Evolutionary conservation across 2,888 invertebrate genomes (phyloP).

Genomic region (Tillus elongatus): DNA sequence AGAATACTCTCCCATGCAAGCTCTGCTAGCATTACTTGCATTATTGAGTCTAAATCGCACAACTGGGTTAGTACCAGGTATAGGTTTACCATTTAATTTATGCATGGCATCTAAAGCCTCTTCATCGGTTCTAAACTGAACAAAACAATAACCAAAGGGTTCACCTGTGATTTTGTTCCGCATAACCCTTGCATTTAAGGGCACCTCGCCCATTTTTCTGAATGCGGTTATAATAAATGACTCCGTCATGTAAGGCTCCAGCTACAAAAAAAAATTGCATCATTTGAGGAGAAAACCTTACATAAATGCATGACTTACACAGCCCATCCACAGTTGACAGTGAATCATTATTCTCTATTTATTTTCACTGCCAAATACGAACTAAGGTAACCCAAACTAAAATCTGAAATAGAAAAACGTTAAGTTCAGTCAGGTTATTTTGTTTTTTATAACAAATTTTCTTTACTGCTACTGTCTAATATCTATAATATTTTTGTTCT

Average conservation of each 20-base stretch:
- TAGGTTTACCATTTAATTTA: slow-evolving; percentile 89
- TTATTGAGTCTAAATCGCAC: slow-evolving; percentile 80
- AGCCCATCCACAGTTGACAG: slow-evolving; percentile 88
- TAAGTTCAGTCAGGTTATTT: too few species aligned
- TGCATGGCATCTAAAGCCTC: slow-evolving; percentile 90
- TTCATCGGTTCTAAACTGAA: slow-evolving; percentile 80
- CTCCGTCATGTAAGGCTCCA: slow-evolving; percentile 89
- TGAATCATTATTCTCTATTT: slow-evolving; percentile 49
- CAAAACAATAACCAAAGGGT: slow-evolving; percentile 91
- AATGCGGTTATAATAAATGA: slow-evolving; percentile 87
- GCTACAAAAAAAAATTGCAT: slow-evolving; percentile 42
- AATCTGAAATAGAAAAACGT: too few species aligned
- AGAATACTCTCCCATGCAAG: slow-evolving; percentile 72
- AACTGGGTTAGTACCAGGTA: slow-evolving; percentile 83
- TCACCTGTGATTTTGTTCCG: slow-evolving; percentile 88
- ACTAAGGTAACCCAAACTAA: too few species aligned
- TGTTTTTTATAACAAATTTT: too few species aligned
- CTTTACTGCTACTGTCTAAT: too few species aligned
- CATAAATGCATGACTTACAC: slow-evolving; percentile 52
- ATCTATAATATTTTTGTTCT: too few species aligned
- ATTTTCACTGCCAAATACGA: too few species aligned
- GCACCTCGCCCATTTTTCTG: slow-evolving; percentile 83
- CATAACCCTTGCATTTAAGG: slow-evolving; percentile 83
- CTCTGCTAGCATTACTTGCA: slow-evolving; percentile 67
- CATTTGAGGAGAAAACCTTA: slow-evolving; percentile 18